phyloP scores from a whole-genome alignment of 2,888 invertebrate species.

The Leptinotarsa juncta region DNA sequence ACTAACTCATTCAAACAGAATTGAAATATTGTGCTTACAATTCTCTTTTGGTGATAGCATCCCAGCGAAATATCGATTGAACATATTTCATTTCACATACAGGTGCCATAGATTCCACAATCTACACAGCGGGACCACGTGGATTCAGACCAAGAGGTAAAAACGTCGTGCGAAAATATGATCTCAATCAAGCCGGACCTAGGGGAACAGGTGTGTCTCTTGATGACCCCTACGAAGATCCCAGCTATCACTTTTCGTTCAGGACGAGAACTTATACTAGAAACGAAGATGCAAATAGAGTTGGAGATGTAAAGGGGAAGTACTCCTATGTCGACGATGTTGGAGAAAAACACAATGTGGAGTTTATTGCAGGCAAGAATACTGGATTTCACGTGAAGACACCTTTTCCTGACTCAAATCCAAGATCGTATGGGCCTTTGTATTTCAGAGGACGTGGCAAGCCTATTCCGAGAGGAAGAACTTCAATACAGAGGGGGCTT shows the following conservation, averaged over 20 bases:
- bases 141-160: slow-evolving; percentile 85
- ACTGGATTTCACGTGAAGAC: slow-evolving; percentile 82
- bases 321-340: slow-evolving; percentile 82
- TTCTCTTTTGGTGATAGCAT: background rate
- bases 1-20: too few species aligned
- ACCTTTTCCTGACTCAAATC: slow-evolving; percentile 76
- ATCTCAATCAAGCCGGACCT: slow-evolving; percentile 73
- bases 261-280: slow-evolving; percentile 76
- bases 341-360: slow-evolving; percentile 80
- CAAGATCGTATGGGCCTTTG: slow-evolving; percentile 72
- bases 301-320: slow-evolving; percentile 66
- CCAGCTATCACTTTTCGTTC: slow-evolving; percentile 78
- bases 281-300: slow-evolving; percentile 68
- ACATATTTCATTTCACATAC: background rate
- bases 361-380: slow-evolving; percentile 80
- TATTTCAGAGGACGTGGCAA: slow-evolving; percentile 75
- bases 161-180: slow-evolving; percentile 78
- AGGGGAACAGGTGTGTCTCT: slow-evolving; percentile 75
- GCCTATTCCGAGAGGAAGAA: slow-evolving; percentile 75
- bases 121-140: slow-evolving; percentile 81
- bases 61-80: background rate
- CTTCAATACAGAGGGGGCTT: slow-evolving; percentile 77
- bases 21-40: background rate
- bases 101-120: slow-evolving; percentile 75
- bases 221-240: slow-evolving; percentile 82